Evolutionary conservation across 2,888 invertebrate genomes (phyloP).

Genomic region (Nipponacmea schrenckii): DNA sequence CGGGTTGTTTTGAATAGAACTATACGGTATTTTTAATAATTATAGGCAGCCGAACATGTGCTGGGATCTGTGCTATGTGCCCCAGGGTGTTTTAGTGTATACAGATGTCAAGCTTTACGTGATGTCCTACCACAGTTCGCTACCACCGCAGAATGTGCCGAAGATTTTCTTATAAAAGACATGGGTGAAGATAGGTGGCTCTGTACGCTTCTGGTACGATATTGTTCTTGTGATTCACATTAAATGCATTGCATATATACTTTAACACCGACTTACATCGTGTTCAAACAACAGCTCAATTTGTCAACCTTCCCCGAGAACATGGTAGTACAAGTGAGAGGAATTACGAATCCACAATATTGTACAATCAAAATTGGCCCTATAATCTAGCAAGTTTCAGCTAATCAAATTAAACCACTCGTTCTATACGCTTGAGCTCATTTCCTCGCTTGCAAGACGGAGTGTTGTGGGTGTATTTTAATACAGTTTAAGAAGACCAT

Average conservation of each 20-base stretch:
- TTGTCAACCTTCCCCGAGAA: too few species aligned
- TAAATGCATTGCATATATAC: not conserved
- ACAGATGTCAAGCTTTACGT: conserved; percentile 51
- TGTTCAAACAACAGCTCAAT: too few species aligned
- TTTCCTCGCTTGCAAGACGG: too few species aligned
- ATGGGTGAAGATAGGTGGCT: conserved; percentile 63
- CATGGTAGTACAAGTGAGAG: too few species aligned
- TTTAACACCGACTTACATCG: not conserved
- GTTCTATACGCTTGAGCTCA: too few species aligned
- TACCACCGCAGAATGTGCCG: conserved; percentile 47
- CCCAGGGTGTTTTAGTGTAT: conserved; percentile 65
- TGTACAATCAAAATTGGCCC: too few species aligned
- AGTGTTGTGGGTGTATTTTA: too few species aligned
- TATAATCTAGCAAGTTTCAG: too few species aligned
- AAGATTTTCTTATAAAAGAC: conserved; percentile 60
- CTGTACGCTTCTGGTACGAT: conserved; percentile 55
- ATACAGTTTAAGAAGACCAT: too few species aligned
- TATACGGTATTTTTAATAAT: not conserved
- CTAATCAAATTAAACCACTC: too few species aligned
- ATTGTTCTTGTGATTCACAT: not conserved
- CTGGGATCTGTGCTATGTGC: conserved; percentile 62
- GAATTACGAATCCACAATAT: too few species aligned
- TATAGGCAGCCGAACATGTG: conserved; percentile 59
- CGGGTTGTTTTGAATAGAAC: too few species aligned
- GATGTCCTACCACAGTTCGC: conserved; percentile 56